Base-by-base conservation (phyloP, 2,113 vertebrate genomes). In the Cairina moschata region DNA sequence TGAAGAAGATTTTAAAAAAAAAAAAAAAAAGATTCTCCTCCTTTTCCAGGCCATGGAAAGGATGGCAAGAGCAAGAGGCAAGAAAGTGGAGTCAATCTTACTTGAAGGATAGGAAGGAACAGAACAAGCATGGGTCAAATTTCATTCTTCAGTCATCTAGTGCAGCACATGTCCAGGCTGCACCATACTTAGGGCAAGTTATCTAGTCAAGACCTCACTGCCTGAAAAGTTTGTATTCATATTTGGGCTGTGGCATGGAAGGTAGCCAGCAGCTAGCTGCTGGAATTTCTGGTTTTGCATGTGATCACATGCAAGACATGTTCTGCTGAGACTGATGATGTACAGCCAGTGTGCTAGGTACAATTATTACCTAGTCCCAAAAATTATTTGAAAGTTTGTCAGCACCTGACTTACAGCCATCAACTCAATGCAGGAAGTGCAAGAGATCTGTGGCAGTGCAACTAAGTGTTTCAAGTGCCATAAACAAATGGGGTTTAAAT, bases 151-250 rank as follows among this genome's bases (percentile, higher is more conserved):
- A 52, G n/a, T 83, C 25, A 31, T 13, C 55, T 76, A 7, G 1
- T 60, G 50, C 40, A 42, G 36, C 34, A 44, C 15, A 29, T 5
- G 21, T 22, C 38, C 65, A 69, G 48, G 65, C 6, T 3, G 2
- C 13, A 13, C 25, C 48, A 32, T 17, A 38, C 32, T 58, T 0
- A 0, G 36, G 3, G 4, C 36, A 26, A 17, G 17, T 66, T 81
- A 86, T 22, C 32, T 84, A 81, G 66, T 25, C 32, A 34, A 32
- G 73, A 80, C 42, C 20, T 46, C 65, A 28, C 14, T 86, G 34
- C 40, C 52, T 34, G 26, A 25, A 62, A 25, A 4, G 28, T 73
- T 86, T 73, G 17, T 38, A 56, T 69, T 83, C 25, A 4, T 28
- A 15, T 4, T 7, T 6, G 65, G 55, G 11, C 59, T 91, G 44